phyloP scores from a whole-genome alignment of 2,113 vertebrate species.

The Dicrurus megarhynchus region DNA sequence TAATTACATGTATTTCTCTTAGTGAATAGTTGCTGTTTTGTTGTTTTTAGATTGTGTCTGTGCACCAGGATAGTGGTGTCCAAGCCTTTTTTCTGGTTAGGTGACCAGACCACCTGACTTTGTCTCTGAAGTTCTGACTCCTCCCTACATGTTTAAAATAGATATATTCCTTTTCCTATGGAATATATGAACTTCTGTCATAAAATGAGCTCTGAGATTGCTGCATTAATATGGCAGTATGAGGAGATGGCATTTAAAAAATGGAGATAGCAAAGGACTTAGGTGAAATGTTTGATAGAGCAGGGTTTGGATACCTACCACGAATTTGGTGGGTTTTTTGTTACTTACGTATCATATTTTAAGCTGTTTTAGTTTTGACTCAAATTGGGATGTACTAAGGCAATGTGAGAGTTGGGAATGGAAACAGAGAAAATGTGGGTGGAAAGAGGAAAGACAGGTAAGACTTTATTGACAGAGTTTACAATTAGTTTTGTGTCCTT shows the following conservation, averaged over 20 bases:
- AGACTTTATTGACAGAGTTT: background rate
- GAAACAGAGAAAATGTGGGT: background rate
- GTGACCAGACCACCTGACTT: background rate
- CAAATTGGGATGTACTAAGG: background rate
- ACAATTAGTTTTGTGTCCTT: background rate
- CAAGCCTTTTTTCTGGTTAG: background rate
- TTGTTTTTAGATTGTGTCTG: background rate
- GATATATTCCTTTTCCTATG: background rate
- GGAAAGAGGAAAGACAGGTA: background rate
- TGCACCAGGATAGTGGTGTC: background rate
- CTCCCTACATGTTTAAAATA: background rate
- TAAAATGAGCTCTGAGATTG: background rate
- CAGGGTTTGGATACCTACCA: background rate
- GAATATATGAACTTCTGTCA: background rate
- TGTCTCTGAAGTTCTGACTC: background rate
- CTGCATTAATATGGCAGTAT: background rate
- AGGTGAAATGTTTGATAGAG: background rate
- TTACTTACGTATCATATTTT: background rate
- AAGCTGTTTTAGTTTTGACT: background rate
- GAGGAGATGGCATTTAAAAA: background rate
- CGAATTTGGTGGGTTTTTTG: background rate
- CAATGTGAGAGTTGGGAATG: background rate
- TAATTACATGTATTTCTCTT: background rate
- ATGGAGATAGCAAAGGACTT: background rate
- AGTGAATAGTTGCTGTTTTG: background rate